Evolutionary conservation across 2,113 vertebrate species (phyloP).

Genomic region (Thryonomys swinderianus): DNA sequence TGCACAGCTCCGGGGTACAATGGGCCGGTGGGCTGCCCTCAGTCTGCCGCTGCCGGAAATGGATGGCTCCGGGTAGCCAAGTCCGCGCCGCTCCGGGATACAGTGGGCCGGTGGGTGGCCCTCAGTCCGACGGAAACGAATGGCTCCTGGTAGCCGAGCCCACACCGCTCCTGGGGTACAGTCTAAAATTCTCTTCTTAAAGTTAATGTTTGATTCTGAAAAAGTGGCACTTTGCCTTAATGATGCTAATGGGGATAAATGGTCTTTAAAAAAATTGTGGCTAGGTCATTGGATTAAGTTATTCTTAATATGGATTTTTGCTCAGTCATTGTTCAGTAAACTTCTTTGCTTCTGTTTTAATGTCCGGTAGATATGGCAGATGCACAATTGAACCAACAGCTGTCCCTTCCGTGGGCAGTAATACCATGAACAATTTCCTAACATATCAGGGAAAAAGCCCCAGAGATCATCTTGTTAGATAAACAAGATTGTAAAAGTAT

Average conservation of each 20-base stretch:
- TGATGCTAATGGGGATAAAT: constrained; percentile 20
- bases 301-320: not conserved
- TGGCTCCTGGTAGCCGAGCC: too few species aligned
- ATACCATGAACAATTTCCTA: not conserved
- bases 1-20: too few species aligned
- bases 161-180: too few species aligned
- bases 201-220: not conserved
- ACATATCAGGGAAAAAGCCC: not conserved
- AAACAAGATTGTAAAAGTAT: not conserved
- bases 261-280: not conserved
- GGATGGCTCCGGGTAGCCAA: too few species aligned
- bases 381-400: not conserved
- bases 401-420: not conserved
- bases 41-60: too few species aligned
- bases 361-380: not conserved
- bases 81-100: too few species aligned
- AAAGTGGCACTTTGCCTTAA: not conserved
- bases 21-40: too few species aligned
- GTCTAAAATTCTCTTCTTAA: constrained; percentile 34
- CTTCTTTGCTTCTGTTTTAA: not conserved
- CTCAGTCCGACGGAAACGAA: too few species aligned
- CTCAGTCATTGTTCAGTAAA: not conserved
- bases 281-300: constrained; percentile 11
- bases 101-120: too few species aligned
- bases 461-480: not conserved